Conservation (phyloP, 1,140 invertebrate genomes). For the Archegozetes longisetosus region DNA sequence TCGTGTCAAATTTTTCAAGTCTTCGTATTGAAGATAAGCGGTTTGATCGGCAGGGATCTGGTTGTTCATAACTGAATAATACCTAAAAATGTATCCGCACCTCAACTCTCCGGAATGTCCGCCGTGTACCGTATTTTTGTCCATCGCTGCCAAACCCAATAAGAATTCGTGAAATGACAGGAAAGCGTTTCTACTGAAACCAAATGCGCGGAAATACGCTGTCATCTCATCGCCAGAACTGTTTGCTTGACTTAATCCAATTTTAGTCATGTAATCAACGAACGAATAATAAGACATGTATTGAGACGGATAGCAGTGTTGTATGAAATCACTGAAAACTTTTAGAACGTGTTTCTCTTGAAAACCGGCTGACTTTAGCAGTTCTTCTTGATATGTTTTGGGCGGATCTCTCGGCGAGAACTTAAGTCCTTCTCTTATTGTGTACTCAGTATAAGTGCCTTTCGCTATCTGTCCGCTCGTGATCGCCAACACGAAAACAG, state of each 20-base stretch:
- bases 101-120: slow-evolving; percentile 25
- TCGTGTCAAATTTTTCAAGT: neutral
- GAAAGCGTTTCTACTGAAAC: neutral
- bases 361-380: slow-evolving; percentile 12
- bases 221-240: neutral
- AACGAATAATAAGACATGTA: slow-evolving; percentile 14
- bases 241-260: neutral
- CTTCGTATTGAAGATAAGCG: neutral
- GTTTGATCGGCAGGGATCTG: neutral
- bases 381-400: neutral
- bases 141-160: slow-evolving; percentile 35
- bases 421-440: neutral
- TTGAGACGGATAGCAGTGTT: slow-evolving; percentile 17
- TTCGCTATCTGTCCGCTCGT: neutral
- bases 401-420: neutral
- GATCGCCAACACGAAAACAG: neutral
- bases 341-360: slow-evolving; percentile 12
- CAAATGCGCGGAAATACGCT: neutral
- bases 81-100: slow-evolving; percentile 16
- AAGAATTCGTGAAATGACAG: slow-evolving; percentile 5
- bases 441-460: neutral
- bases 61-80: too few species aligned
- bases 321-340: slow-evolving; percentile 17
- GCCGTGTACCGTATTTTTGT: slow-evolving; percentile 34
- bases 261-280: slow-evolving; percentile 7